Evolutionary conservation across 2,113 vertebrate genomes (phyloP).

Genomic region (Lanius collurio): DNA sequence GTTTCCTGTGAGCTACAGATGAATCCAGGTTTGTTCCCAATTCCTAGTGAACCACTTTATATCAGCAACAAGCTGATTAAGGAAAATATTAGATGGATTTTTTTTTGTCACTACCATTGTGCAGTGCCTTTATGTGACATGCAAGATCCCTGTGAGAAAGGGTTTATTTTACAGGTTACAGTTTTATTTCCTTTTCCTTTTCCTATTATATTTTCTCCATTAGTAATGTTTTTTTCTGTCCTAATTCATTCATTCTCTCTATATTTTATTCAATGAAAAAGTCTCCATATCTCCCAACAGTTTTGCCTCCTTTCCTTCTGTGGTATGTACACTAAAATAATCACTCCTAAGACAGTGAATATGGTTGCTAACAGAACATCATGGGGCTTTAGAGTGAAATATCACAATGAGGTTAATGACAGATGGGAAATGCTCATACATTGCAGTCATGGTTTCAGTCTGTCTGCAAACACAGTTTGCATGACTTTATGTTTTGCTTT

Average conservation of each 20-base stretch:
- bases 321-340: not conserved
- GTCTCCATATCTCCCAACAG: not conserved
- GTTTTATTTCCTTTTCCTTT: not conserved
- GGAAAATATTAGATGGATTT: not conserved
- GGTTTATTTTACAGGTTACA: not conserved
- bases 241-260: not conserved
- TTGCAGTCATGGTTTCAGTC: conserved; percentile 15
- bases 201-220: not conserved
- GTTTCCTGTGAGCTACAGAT: not conserved
- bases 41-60: not conserved
- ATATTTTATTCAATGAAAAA: not conserved
- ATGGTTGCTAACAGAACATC: conserved; percentile 1
- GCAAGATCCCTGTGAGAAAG: not conserved
- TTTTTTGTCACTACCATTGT: not conserved
- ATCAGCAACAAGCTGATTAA: not conserved
- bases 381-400: conserved; percentile 24
- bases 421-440: conserved; percentile 36
- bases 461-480: conserved; percentile 37
- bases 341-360: not conserved
- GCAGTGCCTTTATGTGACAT: not conserved
- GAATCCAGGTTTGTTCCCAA: not conserved
- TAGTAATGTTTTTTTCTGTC: not conserved
- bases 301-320: not conserved
- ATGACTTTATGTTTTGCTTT: conserved; percentile 33
- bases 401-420: conserved; percentile 34